A percentile compares a stretch with the other conserved stretches of the same genome.
Conservation (phyloP, 2,113 vertebrate genomes). For the Cebus imitator region DNA sequence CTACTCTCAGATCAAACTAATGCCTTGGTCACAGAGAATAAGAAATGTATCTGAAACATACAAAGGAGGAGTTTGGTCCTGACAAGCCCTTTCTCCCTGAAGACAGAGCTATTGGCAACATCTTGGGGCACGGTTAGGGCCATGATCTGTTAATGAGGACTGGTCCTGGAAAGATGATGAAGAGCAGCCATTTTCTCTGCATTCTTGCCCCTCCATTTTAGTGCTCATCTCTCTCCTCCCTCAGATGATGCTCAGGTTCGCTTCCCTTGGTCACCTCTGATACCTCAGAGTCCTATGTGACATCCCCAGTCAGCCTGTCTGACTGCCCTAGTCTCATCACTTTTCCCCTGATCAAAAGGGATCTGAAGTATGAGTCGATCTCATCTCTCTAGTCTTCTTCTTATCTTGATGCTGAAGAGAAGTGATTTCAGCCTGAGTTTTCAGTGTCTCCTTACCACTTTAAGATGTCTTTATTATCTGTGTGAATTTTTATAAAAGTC, state of each 20-base stretch:
- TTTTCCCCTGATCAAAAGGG: background rate
- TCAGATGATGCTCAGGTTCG: background rate
- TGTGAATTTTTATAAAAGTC: background rate
- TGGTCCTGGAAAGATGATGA: background rate
- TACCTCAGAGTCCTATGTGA: background rate
- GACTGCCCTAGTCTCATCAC: background rate
- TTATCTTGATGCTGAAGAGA: background rate
- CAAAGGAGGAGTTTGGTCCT: background rate
- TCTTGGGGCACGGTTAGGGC: background rate
- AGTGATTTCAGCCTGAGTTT: background rate
- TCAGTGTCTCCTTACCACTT: background rate
- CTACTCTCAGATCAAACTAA: background rate
- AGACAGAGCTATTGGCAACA: background rate
- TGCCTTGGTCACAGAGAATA: background rate
- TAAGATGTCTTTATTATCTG: background rate
- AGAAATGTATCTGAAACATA: background rate
- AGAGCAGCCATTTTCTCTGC: background rate
- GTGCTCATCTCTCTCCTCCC: background rate
- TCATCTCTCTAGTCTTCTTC: background rate
- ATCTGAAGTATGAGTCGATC: background rate
- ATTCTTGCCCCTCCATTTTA: accelerated
- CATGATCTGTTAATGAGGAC: background rate
- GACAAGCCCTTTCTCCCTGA: background rate
- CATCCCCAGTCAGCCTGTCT: background rate
- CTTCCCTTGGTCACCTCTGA: background rate